Percentiles rank a stretch among this genome's conserved stretches.
phyloP scores from a whole-genome alignment of 2,113 vertebrate genomes.

The Actinemys pallida region DNA sequence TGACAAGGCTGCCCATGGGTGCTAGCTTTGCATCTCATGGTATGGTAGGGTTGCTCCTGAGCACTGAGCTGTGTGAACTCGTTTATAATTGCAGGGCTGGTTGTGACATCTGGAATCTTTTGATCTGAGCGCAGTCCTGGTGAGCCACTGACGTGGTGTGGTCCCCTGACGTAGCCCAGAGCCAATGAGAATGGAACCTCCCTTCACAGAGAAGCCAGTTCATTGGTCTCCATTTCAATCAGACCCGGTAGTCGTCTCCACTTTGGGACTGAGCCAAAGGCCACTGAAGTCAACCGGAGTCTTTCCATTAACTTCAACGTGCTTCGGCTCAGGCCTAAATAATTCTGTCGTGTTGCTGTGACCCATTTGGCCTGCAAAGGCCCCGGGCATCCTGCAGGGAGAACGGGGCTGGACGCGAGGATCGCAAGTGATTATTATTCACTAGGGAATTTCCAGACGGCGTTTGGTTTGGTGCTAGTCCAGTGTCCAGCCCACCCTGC shows the following conservation, averaged over 20 bases:
- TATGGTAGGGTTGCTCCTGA: neutral
- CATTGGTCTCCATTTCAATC: neutral
- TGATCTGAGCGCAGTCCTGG: neutral
- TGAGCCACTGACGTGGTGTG: too few relatives aligned
- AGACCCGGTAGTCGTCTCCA: neutral
- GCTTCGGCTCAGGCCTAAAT: neutral
- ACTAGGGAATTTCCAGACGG: neutral
- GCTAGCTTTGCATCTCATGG: neutral
- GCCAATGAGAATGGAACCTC: neutral
- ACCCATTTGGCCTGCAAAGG: neutral
- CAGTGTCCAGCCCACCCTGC: rapidly evolving
- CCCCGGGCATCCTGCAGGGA: neutral
- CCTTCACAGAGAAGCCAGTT: neutral
- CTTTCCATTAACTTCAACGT: neutral
- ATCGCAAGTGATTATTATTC: neutral
- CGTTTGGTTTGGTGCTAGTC: neutral
- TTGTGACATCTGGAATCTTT: neutral
- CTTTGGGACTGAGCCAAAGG: neutral
- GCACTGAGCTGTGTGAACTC: neutral
- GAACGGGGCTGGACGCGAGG: neutral
- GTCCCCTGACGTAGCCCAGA: neutral
- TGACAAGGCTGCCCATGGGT: neutral
- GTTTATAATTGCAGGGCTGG: neutral
- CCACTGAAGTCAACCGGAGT: neutral
- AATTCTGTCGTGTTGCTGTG: neutral